A percentile compares a stretch with the other conserved stretches of the same genome.
phyloP scores from a whole-genome alignment of 2,797 vertebrate genomes.

The Potorous gilbertii region DNA sequence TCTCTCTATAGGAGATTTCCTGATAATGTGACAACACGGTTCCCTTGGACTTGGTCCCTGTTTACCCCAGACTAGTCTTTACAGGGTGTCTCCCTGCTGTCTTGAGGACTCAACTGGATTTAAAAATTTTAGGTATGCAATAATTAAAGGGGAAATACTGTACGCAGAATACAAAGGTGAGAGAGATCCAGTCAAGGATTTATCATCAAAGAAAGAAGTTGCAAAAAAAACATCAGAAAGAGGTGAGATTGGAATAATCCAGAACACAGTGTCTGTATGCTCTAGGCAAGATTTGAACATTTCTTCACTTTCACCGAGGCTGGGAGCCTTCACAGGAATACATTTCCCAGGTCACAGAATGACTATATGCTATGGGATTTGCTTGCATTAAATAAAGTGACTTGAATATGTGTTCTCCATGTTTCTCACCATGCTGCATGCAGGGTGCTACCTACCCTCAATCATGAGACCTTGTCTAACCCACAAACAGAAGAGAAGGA shows the following conservation, averaged over 20 bases:
- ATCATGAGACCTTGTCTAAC: background rate
- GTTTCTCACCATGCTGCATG: background rate
- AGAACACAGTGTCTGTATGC: background rate
- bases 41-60: background rate
- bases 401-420: background rate
- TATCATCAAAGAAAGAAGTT: background rate
- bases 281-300: background rate
- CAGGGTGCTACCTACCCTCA: background rate
- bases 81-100: background rate
- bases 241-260: background rate
- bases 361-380: background rate
- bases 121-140: background rate
- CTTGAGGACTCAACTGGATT: background rate
- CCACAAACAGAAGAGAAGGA: background rate
- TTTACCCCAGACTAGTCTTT: background rate
- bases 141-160: background rate
- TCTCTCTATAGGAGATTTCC: background rate
- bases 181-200: background rate
- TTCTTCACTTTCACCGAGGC: background rate
- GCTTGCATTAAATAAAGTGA: background rate
- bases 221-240: background rate
- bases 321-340: background rate
- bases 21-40: background rate
- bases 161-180: background rate
- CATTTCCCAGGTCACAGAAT: background rate